phyloP scores from a whole-genome alignment of 1,140 invertebrate genomes.

The Nasonia giraulti region DNA sequence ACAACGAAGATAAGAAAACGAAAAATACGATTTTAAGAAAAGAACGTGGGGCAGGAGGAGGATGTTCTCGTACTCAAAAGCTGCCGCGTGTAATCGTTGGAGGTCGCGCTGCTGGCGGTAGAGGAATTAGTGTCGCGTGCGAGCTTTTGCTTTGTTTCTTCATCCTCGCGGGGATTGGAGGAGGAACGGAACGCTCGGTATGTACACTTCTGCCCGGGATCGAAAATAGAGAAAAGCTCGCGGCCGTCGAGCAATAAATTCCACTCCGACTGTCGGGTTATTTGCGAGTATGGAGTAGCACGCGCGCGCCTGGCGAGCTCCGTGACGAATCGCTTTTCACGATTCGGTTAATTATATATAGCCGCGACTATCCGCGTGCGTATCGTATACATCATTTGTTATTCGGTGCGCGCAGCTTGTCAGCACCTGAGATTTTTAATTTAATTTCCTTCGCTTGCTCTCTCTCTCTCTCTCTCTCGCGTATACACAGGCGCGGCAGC shows the following conservation, averaged over 20 bases:
- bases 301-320: neutral
- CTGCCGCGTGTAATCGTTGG: neutral
- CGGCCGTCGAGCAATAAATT: slow-evolving; percentile 5
- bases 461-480: neutral
- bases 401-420: neutral
- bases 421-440: slow-evolving; percentile 23
- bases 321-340: slow-evolving; percentile 18
- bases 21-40: neutral
- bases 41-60: neutral
- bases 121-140: slow-evolving; percentile 22
- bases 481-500: neutral
- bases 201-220: neutral
- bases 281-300: neutral
- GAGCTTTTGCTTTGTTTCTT: slow-evolving; percentile 20
- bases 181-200: neutral
- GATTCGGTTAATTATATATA: slow-evolving; percentile 28
- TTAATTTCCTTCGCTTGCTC: neutral
- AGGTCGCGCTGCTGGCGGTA: neutral
- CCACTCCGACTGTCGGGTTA: neutral
- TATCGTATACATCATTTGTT: slow-evolving; percentile 24
- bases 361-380: neutral
- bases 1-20: neutral
- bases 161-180: neutral
- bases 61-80: neutral
- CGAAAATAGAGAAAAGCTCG: neutral